These are phyloP conservation scores for Brachyalestes nurse DNA, from an alignment of 2,797 vertebrate species.

Conservation along the genomic window DNA sequence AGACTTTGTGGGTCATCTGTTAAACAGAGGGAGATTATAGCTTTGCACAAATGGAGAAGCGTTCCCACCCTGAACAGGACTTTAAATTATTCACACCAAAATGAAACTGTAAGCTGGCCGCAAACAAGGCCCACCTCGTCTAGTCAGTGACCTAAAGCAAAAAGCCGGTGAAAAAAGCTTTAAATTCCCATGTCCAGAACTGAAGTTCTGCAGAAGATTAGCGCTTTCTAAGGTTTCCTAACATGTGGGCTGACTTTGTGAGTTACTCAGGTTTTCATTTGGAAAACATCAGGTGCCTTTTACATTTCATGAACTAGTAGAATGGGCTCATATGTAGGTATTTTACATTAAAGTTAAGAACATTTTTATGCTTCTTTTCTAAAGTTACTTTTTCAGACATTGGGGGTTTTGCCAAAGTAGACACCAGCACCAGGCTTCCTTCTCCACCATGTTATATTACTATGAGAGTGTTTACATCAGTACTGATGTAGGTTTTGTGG, in stretches of 20 bases:
- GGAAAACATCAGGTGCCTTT: not conserved
- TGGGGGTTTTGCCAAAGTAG: no score
- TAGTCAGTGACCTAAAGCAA: not conserved
- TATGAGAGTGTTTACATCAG: not conserved
- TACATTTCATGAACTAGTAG: not conserved
- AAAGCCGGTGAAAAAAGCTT: not conserved
- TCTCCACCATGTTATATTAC: no score
- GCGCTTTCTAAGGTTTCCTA: not conserved
- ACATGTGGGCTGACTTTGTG: no score
- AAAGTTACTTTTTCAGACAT: no score
- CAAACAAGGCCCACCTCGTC: not conserved
- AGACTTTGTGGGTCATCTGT: conserved; percentile 16
- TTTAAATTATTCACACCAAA: conserved; percentile 28
- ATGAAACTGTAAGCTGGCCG: not conserved
- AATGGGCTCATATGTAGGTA: not conserved
- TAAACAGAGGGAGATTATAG: not conserved
- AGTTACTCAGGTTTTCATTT: not conserved
- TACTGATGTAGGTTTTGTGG: not conserved
- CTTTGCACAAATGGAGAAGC: conserved; percentile 18
- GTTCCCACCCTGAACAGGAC: not conserved
- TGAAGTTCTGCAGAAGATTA: not conserved
- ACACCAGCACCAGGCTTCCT: no score
- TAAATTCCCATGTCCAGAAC: not conserved
- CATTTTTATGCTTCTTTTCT: no score
- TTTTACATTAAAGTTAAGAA: no score